Evolutionary conservation across 1,140 invertebrate species (phyloP), one percentile per base, ranked within the genome.

Genomic region (Sinonovacula constricta): DNA sequence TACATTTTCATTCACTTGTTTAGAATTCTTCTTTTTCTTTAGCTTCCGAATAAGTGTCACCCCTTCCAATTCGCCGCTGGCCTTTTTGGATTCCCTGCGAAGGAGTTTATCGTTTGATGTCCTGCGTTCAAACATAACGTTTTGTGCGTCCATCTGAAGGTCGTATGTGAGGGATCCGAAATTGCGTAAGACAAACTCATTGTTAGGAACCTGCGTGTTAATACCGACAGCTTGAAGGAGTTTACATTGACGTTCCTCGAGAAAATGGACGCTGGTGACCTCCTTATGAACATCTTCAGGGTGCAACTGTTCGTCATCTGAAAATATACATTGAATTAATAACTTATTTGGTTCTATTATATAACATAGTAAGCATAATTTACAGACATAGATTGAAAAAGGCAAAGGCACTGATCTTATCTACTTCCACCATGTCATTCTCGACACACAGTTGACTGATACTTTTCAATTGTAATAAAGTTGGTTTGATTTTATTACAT

Each of bases 191-290:
- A 74, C 63, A 26, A 62, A 74, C 10, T 63, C 33, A 31, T 74
- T 74, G 26, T 39, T 63, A 3, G 70, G 70, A 14, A n/a, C 63
- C 24, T 74, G 45, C 3, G 57, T 74, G 1, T 15, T 62, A 15
- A 74, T 14, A n/a, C 70, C 70, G 2, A 59, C 70, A n/a, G 70
- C 70, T 31, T 59, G 7, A 22, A 74, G 70, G 34, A 74, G 51
- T 18, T 51, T 36, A 39, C 70, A 74, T 24, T 34, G 39, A 3
- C 24, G 51, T 45, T 63, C 70, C 33, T n/a, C n/a, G n/a, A n/a
- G n/a, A n/a, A n/a, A n/a, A n/a, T n/a, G n/a, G n/a, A n/a, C n/a
- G n/a, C n/a, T n/a, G n/a, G n/a, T n/a, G n/a, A n/a, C n/a, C n/a
- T n/a, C n/a, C n/a, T n/a, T n/a, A n/a, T 74, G 28, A 28, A 74